A percentile compares a stretch with the other conserved stretches of the same genome.
Evolutionary conservation across 1,140 invertebrate species (phyloP).

Genomic region (Scaptomyza graminum): DNA sequence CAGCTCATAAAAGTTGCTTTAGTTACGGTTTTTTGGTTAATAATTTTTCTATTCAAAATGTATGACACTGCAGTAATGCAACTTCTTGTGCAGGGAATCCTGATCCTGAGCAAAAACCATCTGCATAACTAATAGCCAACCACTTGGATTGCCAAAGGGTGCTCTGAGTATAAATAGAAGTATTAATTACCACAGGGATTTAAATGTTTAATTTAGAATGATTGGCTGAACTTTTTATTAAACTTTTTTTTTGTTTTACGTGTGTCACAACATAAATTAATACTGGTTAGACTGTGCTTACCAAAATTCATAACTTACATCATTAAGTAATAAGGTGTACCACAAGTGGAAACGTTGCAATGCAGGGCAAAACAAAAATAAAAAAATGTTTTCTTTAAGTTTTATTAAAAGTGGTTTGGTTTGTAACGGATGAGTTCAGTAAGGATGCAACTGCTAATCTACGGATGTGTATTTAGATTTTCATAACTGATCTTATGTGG

Average conservation of each 20-base stretch:
- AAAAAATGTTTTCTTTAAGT: too few species aligned
- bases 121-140: slow-evolving; percentile 71
- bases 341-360: too few species aligned
- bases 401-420: too few species aligned
- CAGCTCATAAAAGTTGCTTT: slow-evolving; percentile 81
- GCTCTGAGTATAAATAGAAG: slow-evolving; percentile 2
- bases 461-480: too few species aligned
- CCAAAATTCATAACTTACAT: slow-evolving; percentile 12
- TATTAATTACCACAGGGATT: slow-evolving; percentile 7
- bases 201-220: slow-evolving; percentile 33
- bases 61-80: slow-evolving; percentile 63
- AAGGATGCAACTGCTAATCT: too few species aligned
- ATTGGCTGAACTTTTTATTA: slow-evolving; percentile 32
- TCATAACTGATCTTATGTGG: too few species aligned
- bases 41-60: slow-evolving; percentile 83
- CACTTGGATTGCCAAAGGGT: slow-evolving; percentile 56
- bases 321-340: too few species aligned
- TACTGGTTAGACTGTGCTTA: slow-evolving; percentile 35
- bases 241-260: slow-evolving; percentile 29
- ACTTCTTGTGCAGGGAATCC: slow-evolving; percentile 7
- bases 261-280: slow-evolving; percentile 72
- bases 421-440: too few species aligned
- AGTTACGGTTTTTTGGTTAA: slow-evolving; percentile 83
- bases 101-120: slow-evolving; percentile 42
- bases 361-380: too few species aligned